Base-by-base conservation (phyloP, 2,888 invertebrate genomes). In the Campoplex nolae region DNA sequence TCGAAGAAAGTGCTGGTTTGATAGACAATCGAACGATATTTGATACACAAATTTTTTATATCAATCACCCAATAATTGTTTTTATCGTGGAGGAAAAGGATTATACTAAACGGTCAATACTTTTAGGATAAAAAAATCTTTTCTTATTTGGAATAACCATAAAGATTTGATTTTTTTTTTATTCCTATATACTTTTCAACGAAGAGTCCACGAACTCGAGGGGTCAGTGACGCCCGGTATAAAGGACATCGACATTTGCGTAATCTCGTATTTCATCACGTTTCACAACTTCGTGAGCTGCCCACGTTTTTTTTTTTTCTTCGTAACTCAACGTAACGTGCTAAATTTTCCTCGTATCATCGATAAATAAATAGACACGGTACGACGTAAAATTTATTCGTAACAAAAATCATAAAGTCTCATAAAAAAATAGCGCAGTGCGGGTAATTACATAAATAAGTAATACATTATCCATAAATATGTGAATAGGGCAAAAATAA, bases 181-280 rank as follows among this genome's bases (percentile, higher is more conserved):
- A 23, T 23, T 23, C 23, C 18, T 2, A 77, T 2, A 77, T 58
- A 45, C 68, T 70, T 70, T 75, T 58, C 23, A 28, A 18, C 18
- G 38, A 54, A 82, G 56, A 77, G 67, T 45, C 51, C 42, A 68
- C 82, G 68, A 78, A 70, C 32, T 42, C 48, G 71, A 58, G 35
- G 74, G 68, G 67, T 83, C 77, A 79, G 45, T 73, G 83, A 77
- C 83, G 73, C 38, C 83, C n/a, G 18, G 56, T 56, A 71, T 70
- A 79, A 65, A 35, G 56, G 45, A 83, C 79, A 83, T 83, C 75
- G 76, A 83, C 70, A 80, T 83, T 86, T 86, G 76, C 83, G 86
- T 86, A 86, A 83, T 86, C 48, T 28, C 74, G 77, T 83, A 62
- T 79, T 73, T 80, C 83, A 76, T 74, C 84, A 71, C 56, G 51